phyloP scores from a whole-genome alignment of 2,888 invertebrate species.

The Crossocerus cetratus region DNA sequence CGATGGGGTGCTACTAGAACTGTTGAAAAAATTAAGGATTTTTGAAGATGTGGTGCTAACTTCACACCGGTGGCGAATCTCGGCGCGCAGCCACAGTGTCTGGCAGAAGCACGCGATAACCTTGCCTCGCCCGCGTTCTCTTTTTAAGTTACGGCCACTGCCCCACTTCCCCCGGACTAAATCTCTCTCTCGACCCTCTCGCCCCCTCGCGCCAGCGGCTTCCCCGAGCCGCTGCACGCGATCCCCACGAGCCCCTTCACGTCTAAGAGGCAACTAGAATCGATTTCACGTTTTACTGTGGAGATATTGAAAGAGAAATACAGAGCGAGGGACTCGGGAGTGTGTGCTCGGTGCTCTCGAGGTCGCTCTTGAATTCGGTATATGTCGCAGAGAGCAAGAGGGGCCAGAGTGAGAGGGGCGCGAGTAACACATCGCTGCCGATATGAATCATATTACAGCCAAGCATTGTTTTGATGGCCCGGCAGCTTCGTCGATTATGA shows the following conservation, averaged over 20 bases:
- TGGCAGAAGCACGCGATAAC: constrained; percentile 1
- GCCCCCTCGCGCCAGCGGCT: background rate
- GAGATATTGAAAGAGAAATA: no score
- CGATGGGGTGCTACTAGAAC: no score
- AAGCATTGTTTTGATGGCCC: constrained; percentile 34
- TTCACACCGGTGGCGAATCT: no score
- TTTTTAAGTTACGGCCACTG: background rate
- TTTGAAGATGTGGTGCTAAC: no score
- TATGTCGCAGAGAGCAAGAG: background rate
- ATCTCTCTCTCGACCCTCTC: background rate
- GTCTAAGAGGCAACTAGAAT: background rate
- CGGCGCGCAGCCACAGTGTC: background rate
- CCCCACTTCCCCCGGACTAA: background rate
- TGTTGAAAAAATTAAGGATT: no score
- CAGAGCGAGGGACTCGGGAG: no score
- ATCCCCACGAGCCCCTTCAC: background rate
- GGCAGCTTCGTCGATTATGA: background rate
- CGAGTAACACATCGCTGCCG: background rate
- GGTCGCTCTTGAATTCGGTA: background rate
- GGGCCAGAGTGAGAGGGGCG: background rate
- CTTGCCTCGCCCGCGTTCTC: constrained; percentile 1
- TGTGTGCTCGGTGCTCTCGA: no score
- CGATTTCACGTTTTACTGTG: background rate
- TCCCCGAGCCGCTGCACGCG: background rate
- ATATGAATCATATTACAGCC: constrained; percentile 7